phyloP scores from a whole-genome alignment of 2,113 vertebrate species.

The Mirza zaza region DNA sequence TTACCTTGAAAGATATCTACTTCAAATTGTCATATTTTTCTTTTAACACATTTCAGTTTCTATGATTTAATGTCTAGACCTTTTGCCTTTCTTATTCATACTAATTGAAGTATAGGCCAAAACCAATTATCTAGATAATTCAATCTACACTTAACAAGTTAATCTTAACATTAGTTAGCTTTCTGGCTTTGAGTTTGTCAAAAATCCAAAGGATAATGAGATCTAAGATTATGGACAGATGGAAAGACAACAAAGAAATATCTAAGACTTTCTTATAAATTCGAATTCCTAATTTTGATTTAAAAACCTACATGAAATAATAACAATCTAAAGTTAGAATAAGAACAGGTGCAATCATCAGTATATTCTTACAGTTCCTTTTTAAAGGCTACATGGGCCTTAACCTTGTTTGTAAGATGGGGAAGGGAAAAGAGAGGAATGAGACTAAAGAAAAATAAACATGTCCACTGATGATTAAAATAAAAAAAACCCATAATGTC shows the following conservation, averaged over 20 bases:
- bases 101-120: background rate
- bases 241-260: constrained; percentile 4
- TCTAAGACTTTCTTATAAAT: background rate
- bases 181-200: background rate
- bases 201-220: constrained; percentile 17
- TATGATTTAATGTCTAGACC: background rate
- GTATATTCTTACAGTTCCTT: background rate
- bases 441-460: constrained; percentile 33
- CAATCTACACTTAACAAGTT: background rate
- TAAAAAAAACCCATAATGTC: constrained; percentile 51
- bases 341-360: background rate
- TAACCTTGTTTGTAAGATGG: background rate
- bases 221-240: background rate
- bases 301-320: constrained; percentile 8
- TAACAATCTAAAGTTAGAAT: background rate
- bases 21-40: constrained; percentile 2
- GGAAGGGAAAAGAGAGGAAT: background rate
- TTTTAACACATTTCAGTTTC: constrained; percentile 18
- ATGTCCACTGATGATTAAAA: constrained; percentile 29
- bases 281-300: constrained; percentile 29
- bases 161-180: background rate
- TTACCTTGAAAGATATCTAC: background rate
- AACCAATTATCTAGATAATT: background rate
- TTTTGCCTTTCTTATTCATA: constrained; percentile 44
- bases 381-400: background rate